Evolutionary conservation across 2,888 invertebrate species (phyloP).

Genomic region (Mythimna ferrago): DNA sequence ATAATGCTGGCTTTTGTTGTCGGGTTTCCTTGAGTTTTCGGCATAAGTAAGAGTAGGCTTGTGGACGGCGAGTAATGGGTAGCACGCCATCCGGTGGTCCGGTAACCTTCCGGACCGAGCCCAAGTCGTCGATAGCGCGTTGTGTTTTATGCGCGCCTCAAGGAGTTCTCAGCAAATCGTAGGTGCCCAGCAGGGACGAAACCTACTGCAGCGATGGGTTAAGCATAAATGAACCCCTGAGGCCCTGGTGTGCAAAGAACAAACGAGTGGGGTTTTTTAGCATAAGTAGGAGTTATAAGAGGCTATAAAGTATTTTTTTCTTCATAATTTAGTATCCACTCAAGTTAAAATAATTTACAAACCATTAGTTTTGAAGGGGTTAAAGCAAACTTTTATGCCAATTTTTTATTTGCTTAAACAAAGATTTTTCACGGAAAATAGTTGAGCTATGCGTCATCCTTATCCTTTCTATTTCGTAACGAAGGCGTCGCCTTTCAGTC

Average conservation of each 20-base stretch:
- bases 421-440: neutral
- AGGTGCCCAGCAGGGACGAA: too few species aligned
- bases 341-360: constrained; percentile 34
- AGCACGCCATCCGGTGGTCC: too few species aligned
- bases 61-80: too few species aligned
- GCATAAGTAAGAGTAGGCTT: neutral
- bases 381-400: constrained; percentile 14
- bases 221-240: too few species aligned
- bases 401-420: constrained; percentile 13
- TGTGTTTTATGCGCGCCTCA: too few species aligned
- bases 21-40: constrained; percentile 9
- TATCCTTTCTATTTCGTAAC: neutral
- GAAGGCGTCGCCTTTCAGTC: neutral
- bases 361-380: constrained; percentile 29
- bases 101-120: too few species aligned
- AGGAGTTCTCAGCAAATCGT: too few species aligned
- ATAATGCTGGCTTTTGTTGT: constrained; percentile 29
- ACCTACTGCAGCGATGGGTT: too few species aligned
- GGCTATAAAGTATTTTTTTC: constrained; percentile 23
- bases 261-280: neutral
- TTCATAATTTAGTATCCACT: constrained; percentile 38
- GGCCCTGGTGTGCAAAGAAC: too few species aligned
- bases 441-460: neutral
- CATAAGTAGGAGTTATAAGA: constrained; percentile 19
- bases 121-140: too few species aligned